phyloP scores from a whole-genome alignment of 2,113 vertebrate species.

The Oncorhynchus kisutch region DNA sequence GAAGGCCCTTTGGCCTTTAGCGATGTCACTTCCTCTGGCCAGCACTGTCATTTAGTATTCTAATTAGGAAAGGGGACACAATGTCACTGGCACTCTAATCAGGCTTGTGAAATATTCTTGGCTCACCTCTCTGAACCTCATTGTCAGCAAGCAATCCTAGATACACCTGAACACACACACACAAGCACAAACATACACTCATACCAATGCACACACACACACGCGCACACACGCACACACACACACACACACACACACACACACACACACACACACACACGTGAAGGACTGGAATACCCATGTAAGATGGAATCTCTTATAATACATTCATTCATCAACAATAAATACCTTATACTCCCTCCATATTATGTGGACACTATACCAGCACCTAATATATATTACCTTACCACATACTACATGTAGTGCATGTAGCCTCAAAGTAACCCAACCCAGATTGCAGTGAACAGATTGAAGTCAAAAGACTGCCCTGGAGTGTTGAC shows the following conservation, averaged over 20 bases:
- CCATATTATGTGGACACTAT: too few relatives aligned
- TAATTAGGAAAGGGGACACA: neutral
- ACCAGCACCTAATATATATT: neutral
- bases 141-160: neutral
- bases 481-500: neutral
- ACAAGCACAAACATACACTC: neutral
- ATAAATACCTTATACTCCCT: too few relatives aligned
- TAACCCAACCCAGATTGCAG: constrained; percentile 38
- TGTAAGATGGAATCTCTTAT: too few relatives aligned
- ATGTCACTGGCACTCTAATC: constrained; percentile 32
- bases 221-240: neutral
- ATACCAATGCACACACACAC: neutral
- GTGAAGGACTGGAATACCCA: too few relatives aligned
- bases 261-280: too few relatives aligned
- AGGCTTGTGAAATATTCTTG: neutral
- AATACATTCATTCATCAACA: too few relatives aligned
- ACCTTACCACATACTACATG: neutral
- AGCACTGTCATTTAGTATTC: constrained; percentile 30
- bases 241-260: too few relatives aligned
- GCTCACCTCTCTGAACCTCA: neutral
- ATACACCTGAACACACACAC: constrained; percentile 19
- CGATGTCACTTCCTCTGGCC: constrained; percentile 39
- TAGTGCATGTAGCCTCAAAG: constrained; percentile 24
- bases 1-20: constrained; percentile 27
- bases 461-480: constrained; percentile 1